Base-by-base conservation (phyloP, 2,888 invertebrate species). In the Muschampia plurimacula region DNA sequence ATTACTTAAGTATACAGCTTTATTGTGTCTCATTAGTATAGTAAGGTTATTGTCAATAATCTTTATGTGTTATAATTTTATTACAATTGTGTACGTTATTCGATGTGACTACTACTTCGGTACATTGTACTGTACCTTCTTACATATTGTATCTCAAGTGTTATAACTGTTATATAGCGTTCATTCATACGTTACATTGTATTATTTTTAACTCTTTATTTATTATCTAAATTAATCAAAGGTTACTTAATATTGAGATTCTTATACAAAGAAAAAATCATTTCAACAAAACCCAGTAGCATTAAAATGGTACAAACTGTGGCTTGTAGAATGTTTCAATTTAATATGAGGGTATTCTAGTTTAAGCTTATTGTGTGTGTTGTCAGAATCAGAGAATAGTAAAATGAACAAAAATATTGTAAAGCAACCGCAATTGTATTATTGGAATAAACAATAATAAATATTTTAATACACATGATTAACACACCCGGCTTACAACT, bases 321-420 rank as follows among this genome's bases (percentile, higher is more conserved):
- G 92, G 92, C 93, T 93, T 93, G 83, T 89, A 88, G 80, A 62
- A 68, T 64, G 73, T 74, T 74, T 84, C 73, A 84, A 83, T 80
- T 77, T 88, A 87, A 83, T 81, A 89, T 91, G 90, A 92, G 92
- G 92, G 91, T 92, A 90, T 85, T 86, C 55, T 86, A 83, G 72
- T 74, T 76, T 84, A 86, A 67, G 72, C 57, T 64, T 36, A 65
- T 69, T 59, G 70, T 72, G 62, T 41, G 22, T 59, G 59, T 70
- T 7, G 10, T 9, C 44, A 44, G 0, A 44, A 44, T 9, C 8
- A 44, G 8, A 6, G 6, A 44, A 39, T 39, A 39, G 39, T 7
- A 39, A 39, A 39, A 39, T 39, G 6, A 39, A 39, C 6, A 39
- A 39, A 39, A 39, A 6, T 39, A 39, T 39, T 0, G 39, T 7